Conservation (phyloP, 2,113 vertebrate species). For the Austrofundulus limnaeus region DNA sequence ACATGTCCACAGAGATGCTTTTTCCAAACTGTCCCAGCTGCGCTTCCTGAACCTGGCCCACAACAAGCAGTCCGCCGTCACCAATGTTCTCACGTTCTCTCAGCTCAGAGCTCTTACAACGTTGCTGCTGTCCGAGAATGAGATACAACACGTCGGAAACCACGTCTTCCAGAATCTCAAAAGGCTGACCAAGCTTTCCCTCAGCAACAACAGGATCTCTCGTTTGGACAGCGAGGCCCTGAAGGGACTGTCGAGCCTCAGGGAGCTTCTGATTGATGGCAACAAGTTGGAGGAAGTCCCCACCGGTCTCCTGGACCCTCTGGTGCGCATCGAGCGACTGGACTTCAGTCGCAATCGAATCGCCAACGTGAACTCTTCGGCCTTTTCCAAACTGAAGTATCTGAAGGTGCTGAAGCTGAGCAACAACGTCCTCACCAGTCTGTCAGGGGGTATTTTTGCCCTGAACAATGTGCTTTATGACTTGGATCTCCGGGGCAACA, state of each 20-base stretch:
- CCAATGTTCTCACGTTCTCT: slow-evolving; percentile 80
- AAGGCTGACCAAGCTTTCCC: slow-evolving; percentile 83
- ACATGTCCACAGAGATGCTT: slow-evolving; percentile 86
- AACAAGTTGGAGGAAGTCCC: slow-evolving; percentile 87
- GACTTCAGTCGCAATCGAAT: slow-evolving; percentile 89
- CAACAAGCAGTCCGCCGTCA: slow-evolving; percentile 86
- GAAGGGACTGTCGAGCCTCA: slow-evolving; percentile 82
- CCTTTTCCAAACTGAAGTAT: slow-evolving; percentile 79
- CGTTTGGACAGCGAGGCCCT: slow-evolving; percentile 83
- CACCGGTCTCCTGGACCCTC: slow-evolving; percentile 81
- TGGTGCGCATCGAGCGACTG: slow-evolving; percentile 84
- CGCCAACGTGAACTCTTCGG: slow-evolving; percentile 74
- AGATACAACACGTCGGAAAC: slow-evolving; percentile 81
- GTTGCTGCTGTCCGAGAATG: slow-evolving; percentile 88
- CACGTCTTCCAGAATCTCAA: slow-evolving; percentile 88
- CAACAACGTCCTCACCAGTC: slow-evolving; percentile 84
- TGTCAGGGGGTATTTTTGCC: slow-evolving; percentile 84
- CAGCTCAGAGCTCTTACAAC: slow-evolving; percentile 84
- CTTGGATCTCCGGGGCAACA: slow-evolving; percentile 89
- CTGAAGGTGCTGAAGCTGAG: slow-evolving; percentile 88
- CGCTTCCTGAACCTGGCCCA: slow-evolving; percentile 90
- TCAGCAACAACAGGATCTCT: slow-evolving; percentile 86
- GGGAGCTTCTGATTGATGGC: slow-evolving; percentile 86
- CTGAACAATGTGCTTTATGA: slow-evolving; percentile 84
- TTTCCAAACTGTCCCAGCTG: slow-evolving; percentile 84